A percentile compares a stretch with the other conserved stretches of the same genome.
Evolutionary conservation across 2,797 vertebrate species (phyloP).

Genomic region (Anguilla megastoma): DNA sequence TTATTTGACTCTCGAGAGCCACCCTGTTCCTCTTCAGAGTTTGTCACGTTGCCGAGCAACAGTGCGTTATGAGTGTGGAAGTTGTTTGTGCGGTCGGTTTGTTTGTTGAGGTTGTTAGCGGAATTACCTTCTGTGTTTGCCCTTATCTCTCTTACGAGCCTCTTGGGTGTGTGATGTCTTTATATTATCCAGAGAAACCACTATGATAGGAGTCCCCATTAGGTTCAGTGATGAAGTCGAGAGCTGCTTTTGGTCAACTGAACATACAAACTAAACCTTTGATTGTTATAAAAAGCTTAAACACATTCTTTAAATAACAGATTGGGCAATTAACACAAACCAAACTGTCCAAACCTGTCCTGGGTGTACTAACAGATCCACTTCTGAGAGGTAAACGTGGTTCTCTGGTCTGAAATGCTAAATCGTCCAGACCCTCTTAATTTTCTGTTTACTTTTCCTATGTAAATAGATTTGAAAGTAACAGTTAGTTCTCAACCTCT

Average conservation of each 20-base stretch:
- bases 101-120: conserved; percentile 12
- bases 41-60: conserved; percentile 45
- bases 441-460: background rate
- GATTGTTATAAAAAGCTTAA: too few relatives aligned
- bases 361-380: background rate
- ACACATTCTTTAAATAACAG: too few relatives aligned
- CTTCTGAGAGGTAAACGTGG: background rate
- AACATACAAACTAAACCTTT: too few relatives aligned
- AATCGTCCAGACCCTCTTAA: background rate
- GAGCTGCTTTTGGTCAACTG: background rate
- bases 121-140: conserved; percentile 25
- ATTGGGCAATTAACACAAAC: too few relatives aligned
- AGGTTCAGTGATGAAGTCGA: background rate
- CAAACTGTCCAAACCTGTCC: too few relatives aligned
- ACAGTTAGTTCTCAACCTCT: background rate
- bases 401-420: background rate
- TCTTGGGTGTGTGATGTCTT: background rate
- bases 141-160: background rate
- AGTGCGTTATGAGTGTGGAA: conserved; percentile 11
- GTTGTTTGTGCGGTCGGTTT: conserved; percentile 6
- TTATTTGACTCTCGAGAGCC: conserved; percentile 37
- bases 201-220: background rate
- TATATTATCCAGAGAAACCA: background rate
- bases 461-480: background rate
- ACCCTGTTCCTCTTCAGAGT: conserved; percentile 23